Base-by-base conservation (phyloP, 2,113 vertebrate genomes). In the Micromys minutus region DNA sequence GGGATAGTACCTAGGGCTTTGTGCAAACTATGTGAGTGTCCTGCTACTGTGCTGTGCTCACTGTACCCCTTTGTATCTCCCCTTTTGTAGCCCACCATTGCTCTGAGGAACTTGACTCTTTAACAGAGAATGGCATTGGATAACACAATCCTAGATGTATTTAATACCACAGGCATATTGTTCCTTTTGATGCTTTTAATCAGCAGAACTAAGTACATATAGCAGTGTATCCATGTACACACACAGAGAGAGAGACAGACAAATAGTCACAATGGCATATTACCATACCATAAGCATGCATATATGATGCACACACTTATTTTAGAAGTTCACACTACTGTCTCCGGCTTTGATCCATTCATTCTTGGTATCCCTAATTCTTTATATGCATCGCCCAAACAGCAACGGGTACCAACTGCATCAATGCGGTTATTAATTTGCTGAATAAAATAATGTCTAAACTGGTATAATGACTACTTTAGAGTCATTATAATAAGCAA, bases 381-480 rank as follows among this genome's bases (percentile, higher is more conserved):
- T 52, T 22, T 94, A 16, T 79, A 74, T 86, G 1, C 84, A 79
- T 65, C 59, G 34, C 9, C 0, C 2, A 63, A 34, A 94, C 47
- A 84, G 69, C 39, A n/a, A 59, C 50, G 13, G 52, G 47, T 63
- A 65, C 31, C 45, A 81, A 47, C 29, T 79, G 65, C 22, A 63
- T 75, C 19, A 76, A 59, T 24, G 21, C 34, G 76, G 85, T 90
- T 67, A 72, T 21, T 57, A 36, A 55, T 47, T 65, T 95, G 85
- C 8, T 81, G n/a, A 83, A 42, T 90, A 45, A 87, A 71, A 36
- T 57, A 57, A 42, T 16, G 52, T 77, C 63, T 72, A 42, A 91
- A 89, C 63, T 45, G 29, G 19, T 83, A 81, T 96, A 69, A 55
- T 85, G 84, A 90, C 95, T 92, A 42, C 39, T 71, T 97, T 74